phyloP scores from a whole-genome alignment of 2,888 invertebrate species.

The Erebia epiphron region DNA sequence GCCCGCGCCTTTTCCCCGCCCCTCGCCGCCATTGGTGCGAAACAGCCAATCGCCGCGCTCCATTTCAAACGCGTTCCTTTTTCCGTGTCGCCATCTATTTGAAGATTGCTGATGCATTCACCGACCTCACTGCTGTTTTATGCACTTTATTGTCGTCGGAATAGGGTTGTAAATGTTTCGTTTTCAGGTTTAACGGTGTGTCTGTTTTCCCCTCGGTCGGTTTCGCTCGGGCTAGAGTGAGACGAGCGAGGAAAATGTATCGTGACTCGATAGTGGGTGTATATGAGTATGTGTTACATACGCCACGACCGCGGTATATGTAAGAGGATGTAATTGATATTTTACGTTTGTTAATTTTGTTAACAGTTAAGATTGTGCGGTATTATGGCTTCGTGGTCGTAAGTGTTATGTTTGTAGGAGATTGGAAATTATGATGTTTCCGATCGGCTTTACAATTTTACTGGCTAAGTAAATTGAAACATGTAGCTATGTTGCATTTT shows the following conservation, averaged over 20 bases:
- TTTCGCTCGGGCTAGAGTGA: slow-evolving; percentile 72
- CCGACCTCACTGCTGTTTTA: slow-evolving; percentile 38
- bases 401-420: slow-evolving; percentile 6
- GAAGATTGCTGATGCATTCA: slow-evolving; percentile 75
- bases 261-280: slow-evolving; percentile 34
- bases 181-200: slow-evolving; percentile 45
- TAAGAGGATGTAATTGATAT: slow-evolving; percentile 66
- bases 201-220: slow-evolving; percentile 79
- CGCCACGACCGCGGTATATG: slow-evolving; percentile 39
- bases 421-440: slow-evolving; percentile 26
- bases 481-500: background rate
- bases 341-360: slow-evolving; percentile 64
- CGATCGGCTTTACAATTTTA: slow-evolving; percentile 14
- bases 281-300: slow-evolving; percentile 49
- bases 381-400: slow-evolving; percentile 34
- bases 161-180: slow-evolving; percentile 40
- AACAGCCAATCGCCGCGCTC: slow-evolving; percentile 77
- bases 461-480: slow-evolving; percentile 4
- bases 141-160: slow-evolving; percentile 35
- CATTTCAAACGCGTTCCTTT: slow-evolving; percentile 78
- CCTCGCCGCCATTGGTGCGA: slow-evolving; percentile 72
- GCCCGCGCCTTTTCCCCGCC: slow-evolving; percentile 58
- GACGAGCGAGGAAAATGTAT: slow-evolving; percentile 68
- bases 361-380: slow-evolving; percentile 41
- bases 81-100: slow-evolving; percentile 79